Percentiles rank a stretch among this genome's conserved stretches.
These are phyloP conservation scores for Petrophora chlorosata DNA, from an alignment of 2,888 invertebrate genomes.

Conservation along the genomic window DNA sequence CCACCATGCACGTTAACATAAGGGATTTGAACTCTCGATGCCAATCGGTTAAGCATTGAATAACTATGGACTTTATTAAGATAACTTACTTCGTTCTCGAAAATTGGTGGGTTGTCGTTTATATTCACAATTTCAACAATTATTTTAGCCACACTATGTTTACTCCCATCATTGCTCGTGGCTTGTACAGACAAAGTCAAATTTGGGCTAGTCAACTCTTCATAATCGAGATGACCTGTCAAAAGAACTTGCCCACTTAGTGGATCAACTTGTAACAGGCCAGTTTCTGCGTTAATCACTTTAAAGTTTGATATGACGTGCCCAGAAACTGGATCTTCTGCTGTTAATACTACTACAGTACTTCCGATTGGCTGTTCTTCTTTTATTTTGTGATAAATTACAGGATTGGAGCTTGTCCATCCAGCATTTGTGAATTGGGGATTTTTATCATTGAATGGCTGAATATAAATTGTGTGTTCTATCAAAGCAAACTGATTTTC, in stretches of 20 bases:
- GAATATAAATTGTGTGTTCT: conserved; percentile 90
- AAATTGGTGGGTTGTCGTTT: conserved; percentile 91
- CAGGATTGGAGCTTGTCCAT: conserved; percentile 88
- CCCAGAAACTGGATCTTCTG: conserved; percentile 88
- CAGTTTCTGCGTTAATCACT: conserved; percentile 81
- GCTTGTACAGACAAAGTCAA: conserved; percentile 83
- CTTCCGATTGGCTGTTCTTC: conserved; percentile 91
- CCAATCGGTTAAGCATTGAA: too few species aligned
- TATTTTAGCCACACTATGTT: conserved; percentile 87
- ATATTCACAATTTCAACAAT: conserved; percentile 88
- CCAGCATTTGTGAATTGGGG: conserved; percentile 89
- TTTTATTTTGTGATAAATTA: conserved; percentile 86
- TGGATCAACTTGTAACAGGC: conserved; percentile 84
- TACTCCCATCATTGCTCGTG: conserved; percentile 76
- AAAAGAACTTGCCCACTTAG: conserved; percentile 89
- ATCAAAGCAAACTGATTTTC: conserved; percentile 86
- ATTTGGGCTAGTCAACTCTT: conserved; percentile 85
- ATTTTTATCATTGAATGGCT: conserved; percentile 90
- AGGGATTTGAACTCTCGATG: too few species aligned
- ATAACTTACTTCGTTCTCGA: conserved; percentile 84
- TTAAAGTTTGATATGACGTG: conserved; percentile 85
- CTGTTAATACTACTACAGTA: conserved; percentile 86
- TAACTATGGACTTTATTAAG: neutral
- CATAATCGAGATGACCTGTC: conserved; percentile 90
- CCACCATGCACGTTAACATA: too few species aligned